These are phyloP conservation scores for Shinisaurus crocodilurus DNA, from an alignment of 2,113 vertebrate species.

Conservation along the genomic window DNA sequence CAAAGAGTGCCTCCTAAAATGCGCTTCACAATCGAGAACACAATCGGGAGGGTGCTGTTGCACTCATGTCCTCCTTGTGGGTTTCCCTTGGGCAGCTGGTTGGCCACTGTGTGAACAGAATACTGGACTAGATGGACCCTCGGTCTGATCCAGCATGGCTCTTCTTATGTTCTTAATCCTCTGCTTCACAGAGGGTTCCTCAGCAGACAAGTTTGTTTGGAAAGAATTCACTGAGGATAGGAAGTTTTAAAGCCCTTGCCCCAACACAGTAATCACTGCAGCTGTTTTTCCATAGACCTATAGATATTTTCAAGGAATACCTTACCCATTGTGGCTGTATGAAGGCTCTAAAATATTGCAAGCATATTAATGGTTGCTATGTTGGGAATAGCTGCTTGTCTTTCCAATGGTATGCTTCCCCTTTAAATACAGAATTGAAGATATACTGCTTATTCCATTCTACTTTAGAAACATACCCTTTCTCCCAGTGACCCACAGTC, in stretches of 20 bases:
- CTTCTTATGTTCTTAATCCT: neutral
- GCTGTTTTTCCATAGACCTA: neutral
- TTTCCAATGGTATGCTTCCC: neutral
- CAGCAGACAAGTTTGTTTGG: neutral
- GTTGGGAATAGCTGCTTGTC: neutral
- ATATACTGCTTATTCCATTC: neutral
- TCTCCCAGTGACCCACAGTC: neutral
- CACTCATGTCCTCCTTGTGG: too few species aligned
- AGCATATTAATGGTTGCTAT: neutral
- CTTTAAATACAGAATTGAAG: slow-evolving; percentile 12
- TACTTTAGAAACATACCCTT: neutral
- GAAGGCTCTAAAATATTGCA: neutral
- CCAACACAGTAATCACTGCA: neutral
- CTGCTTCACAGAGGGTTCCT: neutral
- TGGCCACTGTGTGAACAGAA: too few species aligned
- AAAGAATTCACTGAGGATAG: neutral
- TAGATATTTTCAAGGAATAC: neutral
- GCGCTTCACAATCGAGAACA: neutral
- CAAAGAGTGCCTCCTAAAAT: neutral
- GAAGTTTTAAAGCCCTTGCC: neutral
- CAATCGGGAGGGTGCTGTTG: too few species aligned
- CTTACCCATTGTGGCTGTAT: neutral
- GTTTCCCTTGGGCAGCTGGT: too few species aligned
- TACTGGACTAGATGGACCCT: too few species aligned
- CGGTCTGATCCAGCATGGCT: too few species aligned